Evolutionary conservation across 2,797 vertebrate species (phyloP).

Genomic region (Pitangus sulphuratus): DNA sequence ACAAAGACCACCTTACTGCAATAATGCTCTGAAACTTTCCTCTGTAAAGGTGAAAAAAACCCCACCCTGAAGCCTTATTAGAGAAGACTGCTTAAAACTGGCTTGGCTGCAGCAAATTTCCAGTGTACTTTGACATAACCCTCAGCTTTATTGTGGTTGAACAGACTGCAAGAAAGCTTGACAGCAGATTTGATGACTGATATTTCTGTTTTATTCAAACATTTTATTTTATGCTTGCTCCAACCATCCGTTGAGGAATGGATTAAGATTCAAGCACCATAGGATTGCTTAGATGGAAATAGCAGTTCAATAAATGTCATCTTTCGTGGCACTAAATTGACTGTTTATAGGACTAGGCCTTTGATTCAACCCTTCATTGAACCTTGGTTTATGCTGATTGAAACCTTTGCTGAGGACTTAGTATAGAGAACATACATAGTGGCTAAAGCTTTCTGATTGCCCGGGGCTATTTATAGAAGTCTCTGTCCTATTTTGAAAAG

Average conservation of each 20-base stretch:
- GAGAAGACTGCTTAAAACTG: not conserved
- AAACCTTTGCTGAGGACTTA: not conserved
- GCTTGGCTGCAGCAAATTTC: not conserved
- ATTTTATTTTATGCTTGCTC: constrained; percentile 27
- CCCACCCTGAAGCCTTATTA: not conserved
- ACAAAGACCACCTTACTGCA: not conserved
- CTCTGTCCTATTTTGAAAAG: not conserved
- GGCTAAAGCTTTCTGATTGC: not conserved
- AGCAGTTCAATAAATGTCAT: constrained; percentile 34
- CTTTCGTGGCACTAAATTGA: constrained; percentile 1
- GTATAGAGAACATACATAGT: not conserved
- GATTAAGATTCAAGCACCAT: constrained; percentile 34
- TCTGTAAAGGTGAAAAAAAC: not conserved
- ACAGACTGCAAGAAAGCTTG: not conserved
- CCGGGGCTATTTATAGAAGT: constrained; percentile 2
- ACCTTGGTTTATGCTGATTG: constrained; percentile 13
- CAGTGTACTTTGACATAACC: not conserved
- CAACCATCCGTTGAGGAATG: not conserved
- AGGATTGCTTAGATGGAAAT: constrained; percentile 1
- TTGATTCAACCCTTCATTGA: constrained; percentile 27
- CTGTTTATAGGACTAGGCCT: constrained; percentile 6
- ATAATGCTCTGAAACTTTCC: not conserved
- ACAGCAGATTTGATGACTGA: constrained; percentile 23
- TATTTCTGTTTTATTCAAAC: constrained; percentile 43
- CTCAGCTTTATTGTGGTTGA: constrained; percentile 11